A percentile compares a stretch with the other conserved stretches of the same genome.
Conservation (phyloP, 2,888 invertebrate species). For the Cryptocheilus praepositus region DNA sequence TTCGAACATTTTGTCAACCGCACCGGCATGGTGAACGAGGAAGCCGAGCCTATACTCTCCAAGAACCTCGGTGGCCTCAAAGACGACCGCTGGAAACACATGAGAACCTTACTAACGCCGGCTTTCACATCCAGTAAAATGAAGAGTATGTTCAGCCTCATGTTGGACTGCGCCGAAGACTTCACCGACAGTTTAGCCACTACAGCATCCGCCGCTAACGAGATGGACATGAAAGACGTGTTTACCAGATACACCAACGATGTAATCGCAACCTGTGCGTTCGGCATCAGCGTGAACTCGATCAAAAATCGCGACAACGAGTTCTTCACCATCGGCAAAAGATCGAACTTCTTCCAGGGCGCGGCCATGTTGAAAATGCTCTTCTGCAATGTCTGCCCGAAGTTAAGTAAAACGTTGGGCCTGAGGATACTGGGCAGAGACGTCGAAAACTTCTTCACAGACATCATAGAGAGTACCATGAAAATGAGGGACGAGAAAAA, state of each 20-base stretch:
- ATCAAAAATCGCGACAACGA: conserved; percentile 64
- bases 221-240: conserved; percentile 70
- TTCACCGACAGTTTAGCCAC: conserved; percentile 40
- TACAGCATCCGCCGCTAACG: conserved; percentile 27
- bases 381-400: conserved; percentile 30
- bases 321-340: conserved; percentile 63
- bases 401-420: conserved; percentile 28
- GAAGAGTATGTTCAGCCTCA: conserved; percentile 54
- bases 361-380: conserved; percentile 39
- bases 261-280: conserved; percentile 75
- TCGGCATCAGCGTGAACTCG: conserved; percentile 72
- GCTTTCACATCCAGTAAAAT: conserved; percentile 53
- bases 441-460: conserved; percentile 43
- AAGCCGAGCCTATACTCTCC: conserved; percentile 57
- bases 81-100: conserved; percentile 52
- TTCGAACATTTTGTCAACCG: conserved; percentile 59
- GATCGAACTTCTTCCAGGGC: conserved; percentile 47
- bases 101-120: conserved; percentile 50
- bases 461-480: conserved; percentile 39
- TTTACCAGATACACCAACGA: conserved; percentile 72
- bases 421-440: conserved; percentile 33
- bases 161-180: conserved; percentile 48
- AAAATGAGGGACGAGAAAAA: conserved; percentile 45
- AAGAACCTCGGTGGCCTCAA: conserved; percentile 52
- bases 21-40: conserved; percentile 43